Evolutionary conservation across 2,113 vertebrate species (phyloP).

Genomic region (Ondatra zibethicus): DNA sequence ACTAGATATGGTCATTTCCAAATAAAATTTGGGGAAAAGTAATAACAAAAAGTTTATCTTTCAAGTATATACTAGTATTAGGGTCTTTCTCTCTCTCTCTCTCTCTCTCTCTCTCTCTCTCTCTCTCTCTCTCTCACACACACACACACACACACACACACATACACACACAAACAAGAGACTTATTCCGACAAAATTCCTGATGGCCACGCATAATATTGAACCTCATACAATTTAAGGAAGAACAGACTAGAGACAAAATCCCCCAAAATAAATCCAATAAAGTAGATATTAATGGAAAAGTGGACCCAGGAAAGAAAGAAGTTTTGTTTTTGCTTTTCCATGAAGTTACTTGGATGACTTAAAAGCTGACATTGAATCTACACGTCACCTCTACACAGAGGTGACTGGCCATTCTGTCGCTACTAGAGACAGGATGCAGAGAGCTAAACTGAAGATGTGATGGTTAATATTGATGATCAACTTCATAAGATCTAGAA

Average conservation of each 20-base stretch:
- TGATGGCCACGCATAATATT: neutral
- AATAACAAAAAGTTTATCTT: neutral
- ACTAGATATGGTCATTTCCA: neutral
- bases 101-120: neutral
- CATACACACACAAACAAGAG: neutral
- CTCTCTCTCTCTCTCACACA: no score
- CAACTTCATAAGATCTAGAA: neutral
- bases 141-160: no score
- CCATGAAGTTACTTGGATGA: neutral
- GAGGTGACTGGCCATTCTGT: neutral
- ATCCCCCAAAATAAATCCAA: neutral
- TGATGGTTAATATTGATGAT: neutral
- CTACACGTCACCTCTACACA: neutral
- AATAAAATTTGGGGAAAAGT: neutral
- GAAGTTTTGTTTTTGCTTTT: neutral
- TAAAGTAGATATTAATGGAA: neutral
- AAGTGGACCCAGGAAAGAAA: neutral
- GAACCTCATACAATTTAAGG: neutral
- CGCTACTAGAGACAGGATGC: neutral
- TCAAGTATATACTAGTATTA: neutral
- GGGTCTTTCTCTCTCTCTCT: neutral
- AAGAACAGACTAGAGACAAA: constrained; percentile 13
- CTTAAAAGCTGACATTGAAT: neutral
- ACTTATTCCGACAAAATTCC: neutral
- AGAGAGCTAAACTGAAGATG: neutral